phyloP scores from a whole-genome alignment of 2,113 vertebrate species.

The Chroicocephalus ridibundus region DNA sequence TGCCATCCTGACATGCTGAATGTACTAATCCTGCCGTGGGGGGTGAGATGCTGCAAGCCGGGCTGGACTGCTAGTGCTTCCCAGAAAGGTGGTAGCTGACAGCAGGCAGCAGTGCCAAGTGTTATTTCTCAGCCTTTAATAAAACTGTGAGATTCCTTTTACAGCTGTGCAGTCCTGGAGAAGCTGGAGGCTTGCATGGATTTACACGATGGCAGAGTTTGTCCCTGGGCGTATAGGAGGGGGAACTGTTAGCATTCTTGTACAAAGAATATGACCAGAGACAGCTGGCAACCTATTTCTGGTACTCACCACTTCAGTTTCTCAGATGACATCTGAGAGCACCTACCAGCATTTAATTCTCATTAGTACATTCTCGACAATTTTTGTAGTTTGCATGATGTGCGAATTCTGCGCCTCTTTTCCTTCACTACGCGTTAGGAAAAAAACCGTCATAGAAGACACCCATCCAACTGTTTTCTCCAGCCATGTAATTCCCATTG shows the following conservation, averaged over 20 bases:
- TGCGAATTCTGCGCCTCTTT: neutral
- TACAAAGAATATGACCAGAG: conserved; percentile 39
- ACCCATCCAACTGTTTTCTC: conserved; percentile 7
- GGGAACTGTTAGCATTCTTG: conserved; percentile 56
- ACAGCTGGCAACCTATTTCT: conserved; percentile 65
- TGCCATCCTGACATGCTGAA: neutral
- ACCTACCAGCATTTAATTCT: conserved; percentile 46
- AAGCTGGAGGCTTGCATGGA: conserved; percentile 42
- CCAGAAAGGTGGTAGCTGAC: conserved; percentile 42
- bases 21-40: neutral
- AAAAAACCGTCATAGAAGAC: neutral
- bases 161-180: conserved; percentile 52
- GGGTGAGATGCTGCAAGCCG: neutral
- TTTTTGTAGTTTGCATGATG: neutral
- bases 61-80: neutral
- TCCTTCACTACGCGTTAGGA: neutral
- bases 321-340: conserved; percentile 50
- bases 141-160: conserved; percentile 68
- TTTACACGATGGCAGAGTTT: conserved; percentile 40
- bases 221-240: neutral
- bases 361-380: conserved; percentile 29
- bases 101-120: conserved; percentile 45
- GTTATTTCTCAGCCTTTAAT: conserved; percentile 59
- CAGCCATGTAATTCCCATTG: conserved; percentile 17
- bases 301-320: conserved; percentile 39